These are phyloP conservation scores for Oryzias curvinotus DNA, from an alignment of 2,113 vertebrate genomes.

Conservation along the genomic window DNA sequence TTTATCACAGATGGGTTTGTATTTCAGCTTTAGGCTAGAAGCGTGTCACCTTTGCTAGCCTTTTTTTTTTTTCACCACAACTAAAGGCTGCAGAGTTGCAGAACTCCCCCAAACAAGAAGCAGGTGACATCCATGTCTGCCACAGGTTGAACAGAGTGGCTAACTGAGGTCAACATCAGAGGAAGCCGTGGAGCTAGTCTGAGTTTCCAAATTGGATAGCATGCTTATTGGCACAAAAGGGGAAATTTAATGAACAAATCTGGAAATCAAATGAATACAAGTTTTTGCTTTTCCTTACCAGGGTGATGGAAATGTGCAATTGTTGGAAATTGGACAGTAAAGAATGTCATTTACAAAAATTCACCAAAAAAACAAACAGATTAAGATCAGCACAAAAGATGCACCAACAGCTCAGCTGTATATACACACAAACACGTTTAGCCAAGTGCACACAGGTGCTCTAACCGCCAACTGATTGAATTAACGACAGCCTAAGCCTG, in stretches of 20 bases:
- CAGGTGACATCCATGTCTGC: too few species aligned
- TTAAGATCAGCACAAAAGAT: conserved; percentile 4
- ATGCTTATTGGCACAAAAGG: not conserved
- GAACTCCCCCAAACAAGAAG: not conserved
- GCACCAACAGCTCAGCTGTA: conserved; percentile 8
- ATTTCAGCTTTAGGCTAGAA: too few species aligned
- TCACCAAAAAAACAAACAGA: not conserved
- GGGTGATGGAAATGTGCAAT: not conserved
- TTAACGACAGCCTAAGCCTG: conserved; percentile 56
- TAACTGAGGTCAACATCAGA: too few species aligned
- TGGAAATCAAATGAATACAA: not conserved
- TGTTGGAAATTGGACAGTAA: not conserved
- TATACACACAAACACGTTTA: conserved; percentile 34
- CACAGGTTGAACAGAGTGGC: too few species aligned
- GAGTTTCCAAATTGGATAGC: not conserved
- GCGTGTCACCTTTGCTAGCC: not conserved
- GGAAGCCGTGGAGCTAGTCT: too few species aligned
- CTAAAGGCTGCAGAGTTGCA: not conserved
- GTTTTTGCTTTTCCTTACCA: not conserved
- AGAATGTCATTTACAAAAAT: conserved; percentile 1
- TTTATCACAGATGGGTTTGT: too few species aligned
- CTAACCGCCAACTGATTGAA: conserved; percentile 60
- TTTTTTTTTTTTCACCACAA: not conserved
- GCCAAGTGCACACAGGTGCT: conserved; percentile 58
- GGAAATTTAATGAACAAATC: not conserved